Conservation (phyloP, 2,797 vertebrate species). For the Odontamblyopus lacepedii region DNA sequence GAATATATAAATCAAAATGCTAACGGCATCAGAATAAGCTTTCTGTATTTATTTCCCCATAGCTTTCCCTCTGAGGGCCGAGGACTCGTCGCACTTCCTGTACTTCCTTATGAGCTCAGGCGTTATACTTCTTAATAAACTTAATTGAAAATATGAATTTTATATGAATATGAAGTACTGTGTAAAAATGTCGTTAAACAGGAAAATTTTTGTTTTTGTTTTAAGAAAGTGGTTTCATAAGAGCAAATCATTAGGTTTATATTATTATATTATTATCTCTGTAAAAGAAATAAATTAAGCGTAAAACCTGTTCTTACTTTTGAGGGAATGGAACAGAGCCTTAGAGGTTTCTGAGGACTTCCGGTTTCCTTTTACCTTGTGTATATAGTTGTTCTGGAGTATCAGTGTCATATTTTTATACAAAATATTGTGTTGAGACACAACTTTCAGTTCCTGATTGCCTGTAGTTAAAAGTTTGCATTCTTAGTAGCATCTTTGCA, state of each 20-base stretch:
- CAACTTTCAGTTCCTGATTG: neutral
- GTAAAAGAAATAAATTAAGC: too few relatives aligned
- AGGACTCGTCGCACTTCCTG: slow-evolving; percentile 48
- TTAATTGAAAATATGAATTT: slow-evolving; percentile 28
- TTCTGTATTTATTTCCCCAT: slow-evolving; percentile 74
- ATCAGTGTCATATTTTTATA: neutral
- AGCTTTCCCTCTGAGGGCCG: slow-evolving; percentile 55
- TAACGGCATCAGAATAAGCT: slow-evolving; percentile 75
- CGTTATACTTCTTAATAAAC: slow-evolving; percentile 42
- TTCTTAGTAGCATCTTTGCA: slow-evolving; percentile 44
- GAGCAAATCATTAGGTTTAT: neutral
- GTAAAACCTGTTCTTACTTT: too few relatives aligned
- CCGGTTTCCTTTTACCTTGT: neutral
- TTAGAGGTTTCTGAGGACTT: neutral
- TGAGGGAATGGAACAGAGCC: neutral
- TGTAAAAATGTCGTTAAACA: neutral
- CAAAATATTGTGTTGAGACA: neutral
- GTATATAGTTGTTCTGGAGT: neutral
- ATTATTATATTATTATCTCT: too few relatives aligned
- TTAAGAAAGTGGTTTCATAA: neutral
- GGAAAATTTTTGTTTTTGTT: neutral
- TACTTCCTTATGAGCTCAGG: slow-evolving; percentile 47
- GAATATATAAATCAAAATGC: slow-evolving; percentile 84
- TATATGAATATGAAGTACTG: slow-evolving; percentile 4
- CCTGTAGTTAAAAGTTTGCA: slow-evolving; percentile 44